These are phyloP conservation scores for Danio tinwini DNA, from an alignment of 2,797 vertebrate species.

Conservation along the genomic window DNA sequence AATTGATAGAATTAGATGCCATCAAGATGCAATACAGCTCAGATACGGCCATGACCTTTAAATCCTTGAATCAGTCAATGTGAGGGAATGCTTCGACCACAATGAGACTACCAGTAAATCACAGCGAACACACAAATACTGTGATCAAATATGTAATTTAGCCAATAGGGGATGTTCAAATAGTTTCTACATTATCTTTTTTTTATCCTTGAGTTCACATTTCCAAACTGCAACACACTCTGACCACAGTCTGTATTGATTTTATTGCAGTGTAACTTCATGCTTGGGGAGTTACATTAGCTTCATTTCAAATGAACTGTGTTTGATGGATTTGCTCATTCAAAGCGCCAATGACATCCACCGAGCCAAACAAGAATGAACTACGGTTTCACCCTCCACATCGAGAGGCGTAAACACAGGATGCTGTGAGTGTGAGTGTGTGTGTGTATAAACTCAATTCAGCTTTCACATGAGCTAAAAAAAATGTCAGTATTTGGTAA, in stretches of 20 bases:
- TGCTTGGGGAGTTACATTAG: constrained; percentile 48
- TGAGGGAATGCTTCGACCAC: constrained; percentile 44
- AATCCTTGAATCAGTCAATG: constrained; percentile 39
- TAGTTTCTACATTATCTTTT: constrained; percentile 24
- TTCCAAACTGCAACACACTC: constrained; percentile 32
- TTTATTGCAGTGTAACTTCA: constrained; percentile 50
- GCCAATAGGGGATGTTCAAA: not conserved
- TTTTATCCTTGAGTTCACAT: constrained; percentile 39
- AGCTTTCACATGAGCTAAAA: constrained; percentile 12
- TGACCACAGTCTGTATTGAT: constrained; percentile 36
- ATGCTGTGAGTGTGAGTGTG: not conserved
- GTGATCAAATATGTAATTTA: constrained; percentile 35
- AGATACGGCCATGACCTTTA: constrained; percentile 21
- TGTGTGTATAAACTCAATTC: not conserved
- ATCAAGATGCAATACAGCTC: constrained; percentile 15
- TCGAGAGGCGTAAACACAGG: constrained; percentile 7
- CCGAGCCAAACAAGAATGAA: constrained; percentile 32
- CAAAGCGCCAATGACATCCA: constrained; percentile 40
- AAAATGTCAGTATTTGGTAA: not conserved
- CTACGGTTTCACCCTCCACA: constrained; percentile 13
- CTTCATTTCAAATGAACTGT: constrained; percentile 44
- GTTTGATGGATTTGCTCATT: constrained; percentile 48
- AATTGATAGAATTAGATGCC: constrained; percentile 6
- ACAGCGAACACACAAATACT: not conserved
- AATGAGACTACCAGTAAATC: constrained; percentile 34